Evolutionary conservation across 2,888 invertebrate genomes (phyloP).

Genomic region (Copidosoma aretas): DNA sequence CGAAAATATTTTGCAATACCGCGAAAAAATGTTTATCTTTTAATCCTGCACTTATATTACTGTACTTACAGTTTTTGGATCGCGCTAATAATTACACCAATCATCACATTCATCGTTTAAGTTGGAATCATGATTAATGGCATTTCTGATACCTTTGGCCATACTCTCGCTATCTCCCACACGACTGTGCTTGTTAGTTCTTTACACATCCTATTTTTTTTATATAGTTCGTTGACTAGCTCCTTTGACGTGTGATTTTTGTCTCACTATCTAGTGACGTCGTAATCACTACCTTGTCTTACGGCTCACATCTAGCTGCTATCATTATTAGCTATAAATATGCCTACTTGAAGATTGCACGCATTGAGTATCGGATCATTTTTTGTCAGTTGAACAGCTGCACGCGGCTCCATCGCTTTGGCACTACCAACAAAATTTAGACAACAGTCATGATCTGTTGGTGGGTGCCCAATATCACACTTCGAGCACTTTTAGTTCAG

Average conservation of each 20-base stretch:
- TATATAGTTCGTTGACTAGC: conserved; percentile 39
- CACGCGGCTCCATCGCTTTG: too few species aligned
- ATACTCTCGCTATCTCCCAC: conserved; percentile 24
- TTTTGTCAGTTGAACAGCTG: conserved; percentile 1
- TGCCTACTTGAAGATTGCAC: too few species aligned
- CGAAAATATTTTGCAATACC: conserved; percentile 32
- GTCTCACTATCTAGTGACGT: conserved; percentile 43
- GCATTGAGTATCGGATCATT: too few species aligned
- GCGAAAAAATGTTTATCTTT: conserved; percentile 34
- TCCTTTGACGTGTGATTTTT: too few species aligned
- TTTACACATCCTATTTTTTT: conserved; percentile 37
- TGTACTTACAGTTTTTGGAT: conserved; percentile 39
- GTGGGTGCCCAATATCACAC: too few species aligned
- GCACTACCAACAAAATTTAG: too few species aligned
- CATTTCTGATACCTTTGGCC: conserved; percentile 33
- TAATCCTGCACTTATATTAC: conserved; percentile 40
- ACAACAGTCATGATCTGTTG: too few species aligned
- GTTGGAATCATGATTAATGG: conserved; percentile 41
- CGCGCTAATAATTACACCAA: conserved; percentile 38
- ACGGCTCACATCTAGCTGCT: conserved; percentile 43
- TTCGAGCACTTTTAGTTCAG: conserved; percentile 19
- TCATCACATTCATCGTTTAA: conserved; percentile 37
- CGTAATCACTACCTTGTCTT: conserved; percentile 34
- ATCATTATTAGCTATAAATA: too few species aligned
- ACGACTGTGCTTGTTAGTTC: conserved; percentile 36